Base-by-base conservation (phyloP, 2,797 vertebrate species). In the Acrossocheilus wenchowensis region DNA sequence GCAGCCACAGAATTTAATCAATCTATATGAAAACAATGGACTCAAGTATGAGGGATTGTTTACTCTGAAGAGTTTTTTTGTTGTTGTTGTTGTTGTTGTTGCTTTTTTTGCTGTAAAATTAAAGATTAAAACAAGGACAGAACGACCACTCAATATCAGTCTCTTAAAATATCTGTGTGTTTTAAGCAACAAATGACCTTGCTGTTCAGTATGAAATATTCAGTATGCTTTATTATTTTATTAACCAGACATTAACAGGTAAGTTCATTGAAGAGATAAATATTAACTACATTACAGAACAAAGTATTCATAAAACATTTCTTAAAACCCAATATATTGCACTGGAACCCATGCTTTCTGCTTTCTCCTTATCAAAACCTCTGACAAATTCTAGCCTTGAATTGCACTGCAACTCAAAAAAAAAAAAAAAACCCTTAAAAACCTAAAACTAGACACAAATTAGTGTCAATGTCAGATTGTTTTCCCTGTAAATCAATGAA, bases 161-260 rank as follows among this genome's bases (percentile, higher is more conserved):
- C n/a, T 73, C 14, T 36, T n/a, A 64, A n/a, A 23, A 41, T 17
- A 60, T 60, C 19, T 3, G 48, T 30, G 30, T 30, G 50, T 14
- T 57, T 26, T 5, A 48, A 80, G 19, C 39, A 80, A 71, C 52
- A 72, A 45, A 85, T 21, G n/a, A n/a, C 41, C 66, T 80, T 34
- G 50, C 50, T 62, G 19, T 78, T 41, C 21, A 78, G 45, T 69
- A 78, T 78, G 34, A 62, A 85, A 17, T 60, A 60, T 72, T 79
- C 81, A 68, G 19, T 83, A 54, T 75, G 41, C 34, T 78, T 88
- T 90, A 87, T 90, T 87, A 72, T 80, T 26, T 57, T 78, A 82
- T 52, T 73, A 89, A 89, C 80, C 85, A 91, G 72, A 90, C 87
- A 89, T 72, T 52, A 89, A 84, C 87, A 90, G 54, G 84, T 78